Evolutionary conservation across 2,797 vertebrate genomes (phyloP).

Genomic region (Chloroceryle inda): DNA sequence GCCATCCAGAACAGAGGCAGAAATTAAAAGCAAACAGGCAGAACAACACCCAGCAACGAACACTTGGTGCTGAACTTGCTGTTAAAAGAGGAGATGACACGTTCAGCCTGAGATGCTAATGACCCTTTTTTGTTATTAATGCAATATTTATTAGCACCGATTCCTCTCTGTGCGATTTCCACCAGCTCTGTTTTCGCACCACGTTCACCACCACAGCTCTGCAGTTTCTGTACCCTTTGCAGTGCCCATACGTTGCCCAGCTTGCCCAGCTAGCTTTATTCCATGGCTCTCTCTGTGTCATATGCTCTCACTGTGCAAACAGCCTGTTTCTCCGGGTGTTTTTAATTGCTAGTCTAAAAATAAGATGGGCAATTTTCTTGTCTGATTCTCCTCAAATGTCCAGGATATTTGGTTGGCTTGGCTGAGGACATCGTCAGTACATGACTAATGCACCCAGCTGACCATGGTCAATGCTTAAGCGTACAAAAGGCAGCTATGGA

Average conservation of each 20-base stretch:
- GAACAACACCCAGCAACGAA: neutral
- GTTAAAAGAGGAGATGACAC: neutral
- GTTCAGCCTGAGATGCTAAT: neutral
- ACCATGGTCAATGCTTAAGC: neutral
- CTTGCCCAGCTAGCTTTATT: neutral
- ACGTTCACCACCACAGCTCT: neutral
- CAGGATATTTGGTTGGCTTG: neutral
- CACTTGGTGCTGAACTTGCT: neutral
- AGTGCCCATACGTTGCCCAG: neutral
- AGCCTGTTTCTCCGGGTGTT: neutral
- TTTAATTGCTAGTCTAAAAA: neutral
- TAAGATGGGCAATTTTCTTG: neutral
- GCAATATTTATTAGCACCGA: neutral
- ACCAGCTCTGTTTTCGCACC: neutral
- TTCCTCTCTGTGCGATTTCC: neutral
- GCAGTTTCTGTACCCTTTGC: neutral
- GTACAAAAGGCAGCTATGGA: neutral
- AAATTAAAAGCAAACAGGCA: conserved; percentile 43
- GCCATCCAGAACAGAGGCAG: neutral
- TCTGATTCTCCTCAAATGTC: neutral
- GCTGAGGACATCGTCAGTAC: neutral
- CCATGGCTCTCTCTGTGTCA: neutral
- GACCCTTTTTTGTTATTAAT: neutral
- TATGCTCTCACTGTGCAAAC: accelerated
- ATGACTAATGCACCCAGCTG: neutral